These are phyloP conservation scores for Riptortus pedestris DNA, from an alignment of 1,140 invertebrate species.

Conservation along the genomic window DNA sequence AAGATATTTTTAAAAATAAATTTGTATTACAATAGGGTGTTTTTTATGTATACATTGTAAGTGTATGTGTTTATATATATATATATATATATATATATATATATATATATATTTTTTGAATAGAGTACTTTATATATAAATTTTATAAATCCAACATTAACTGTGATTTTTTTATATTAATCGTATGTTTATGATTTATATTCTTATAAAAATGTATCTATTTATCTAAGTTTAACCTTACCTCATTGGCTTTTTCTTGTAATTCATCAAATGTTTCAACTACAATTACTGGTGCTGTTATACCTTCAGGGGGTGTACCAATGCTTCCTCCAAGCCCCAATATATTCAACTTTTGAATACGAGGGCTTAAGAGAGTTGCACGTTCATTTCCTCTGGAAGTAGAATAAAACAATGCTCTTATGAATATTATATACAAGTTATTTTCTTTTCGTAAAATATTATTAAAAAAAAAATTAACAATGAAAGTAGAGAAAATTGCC, in stretches of 20 bases:
- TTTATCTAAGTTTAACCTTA: too few relatives aligned
- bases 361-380: constrained; percentile 27
- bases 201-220: too few relatives aligned
- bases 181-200: too few relatives aligned
- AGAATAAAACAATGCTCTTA: not conserved
- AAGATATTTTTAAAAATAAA: too few relatives aligned
- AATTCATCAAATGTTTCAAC: constrained; percentile 57
- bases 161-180: too few relatives aligned
- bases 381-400: constrained; percentile 27
- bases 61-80: too few relatives aligned
- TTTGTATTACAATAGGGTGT: too few relatives aligned
- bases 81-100: too few relatives aligned
- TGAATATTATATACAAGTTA: not conserved
- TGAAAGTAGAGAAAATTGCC: not conserved
- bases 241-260: constrained; percentile 39
- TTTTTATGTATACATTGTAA: too few relatives aligned
- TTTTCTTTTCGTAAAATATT: not conserved
- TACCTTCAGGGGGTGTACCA: constrained; percentile 51
- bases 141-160: too few relatives aligned
- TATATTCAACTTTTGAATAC: constrained; percentile 25
- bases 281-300: constrained; percentile 58
- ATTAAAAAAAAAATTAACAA: not conserved
- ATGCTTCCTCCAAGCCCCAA: constrained; percentile 36
- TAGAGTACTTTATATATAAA: too few relatives aligned
- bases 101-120: too few relatives aligned